phyloP scores from a whole-genome alignment of 2,888 invertebrate species.

The Drosophila pegasa region DNA sequence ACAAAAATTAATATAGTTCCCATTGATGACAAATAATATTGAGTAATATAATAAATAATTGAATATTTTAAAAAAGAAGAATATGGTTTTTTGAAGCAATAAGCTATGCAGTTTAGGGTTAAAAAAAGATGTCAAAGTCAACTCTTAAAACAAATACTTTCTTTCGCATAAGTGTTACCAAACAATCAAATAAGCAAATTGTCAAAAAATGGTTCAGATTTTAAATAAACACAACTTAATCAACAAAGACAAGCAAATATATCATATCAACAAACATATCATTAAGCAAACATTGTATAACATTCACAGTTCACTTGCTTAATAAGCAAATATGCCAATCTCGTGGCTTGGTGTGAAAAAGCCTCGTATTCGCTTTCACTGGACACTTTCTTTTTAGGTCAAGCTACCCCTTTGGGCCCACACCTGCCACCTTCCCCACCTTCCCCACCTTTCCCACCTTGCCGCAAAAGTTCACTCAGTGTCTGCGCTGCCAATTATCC shows the following conservation, averaged over 20 bases:
- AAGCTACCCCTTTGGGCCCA: not conserved
- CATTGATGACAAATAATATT: no score
- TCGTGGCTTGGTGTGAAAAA: not conserved
- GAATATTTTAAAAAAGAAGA: no score
- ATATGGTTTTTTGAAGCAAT: no score
- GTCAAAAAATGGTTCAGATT: not conserved
- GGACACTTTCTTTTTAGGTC: not conserved
- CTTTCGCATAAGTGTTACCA: no score
- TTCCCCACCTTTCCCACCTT: not conserved
- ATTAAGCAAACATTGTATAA: not conserved
- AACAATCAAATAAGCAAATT: not conserved
- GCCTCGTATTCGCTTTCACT: not conserved
- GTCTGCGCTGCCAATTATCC: slow-evolving; percentile 25
- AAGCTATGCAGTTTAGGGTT: no score
- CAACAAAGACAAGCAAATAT: not conserved
- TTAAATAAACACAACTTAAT: not conserved
- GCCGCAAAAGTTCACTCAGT: not conserved
- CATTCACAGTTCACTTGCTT: not conserved
- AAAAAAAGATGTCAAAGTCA: no score
- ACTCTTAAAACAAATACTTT: no score
- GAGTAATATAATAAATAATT: no score
- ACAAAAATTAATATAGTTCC: no score
- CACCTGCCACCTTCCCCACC: not conserved
- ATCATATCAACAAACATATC: not conserved
- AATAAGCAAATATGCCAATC: not conserved